Evolutionary conservation across 2,797 vertebrate genomes (phyloP), one percentile per base, ranked within the genome.

Genomic region (Bufotes viridis): DNA sequence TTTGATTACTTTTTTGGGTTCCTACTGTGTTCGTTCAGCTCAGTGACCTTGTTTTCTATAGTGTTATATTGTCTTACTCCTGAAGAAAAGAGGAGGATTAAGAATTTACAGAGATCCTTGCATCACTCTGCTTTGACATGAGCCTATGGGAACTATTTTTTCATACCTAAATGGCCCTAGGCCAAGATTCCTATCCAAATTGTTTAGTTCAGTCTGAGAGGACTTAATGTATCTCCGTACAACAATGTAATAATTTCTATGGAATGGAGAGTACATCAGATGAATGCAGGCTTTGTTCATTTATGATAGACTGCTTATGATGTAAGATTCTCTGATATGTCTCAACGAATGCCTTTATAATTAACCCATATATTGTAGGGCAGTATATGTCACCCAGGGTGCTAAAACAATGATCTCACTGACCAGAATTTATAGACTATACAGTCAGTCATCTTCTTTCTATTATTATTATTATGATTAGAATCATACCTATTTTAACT

Each of bases 1-100:
- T 95, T 97, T 99, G 96, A 98, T 98, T 98, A 96, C 96, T 97
- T 97, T 96, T 95, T 82, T 95, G 91, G 94, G 94, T 94, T 95
- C 94, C 96, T 94, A 96, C 96, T 96, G 96, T 94, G 95, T 95
- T 93, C 88, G 93, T 95, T 96, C 94, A 96, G 94, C 94, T 91
- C 90, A 91, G 93, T 95, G 93, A 96, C 95, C 95, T 95, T 94
- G 93, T 85, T 94, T 95, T 96, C 93, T 95, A 95, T 93, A 92
- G 93, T 90, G 91, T 91, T 94, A 94, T 91, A 96, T 96, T 96
- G 95, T 96, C 93, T 93, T 94, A 89, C 93, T 93, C 92, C 0
- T 93, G 94, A 96, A 93, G 89, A 92, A 94, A 94, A 94, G 94
- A 95, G 94, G 94, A 94, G 96, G 95, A 96, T 93, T 94, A 96